Conservation (phyloP, 2,797 vertebrate genomes). For the Channallabes apus region DNA sequence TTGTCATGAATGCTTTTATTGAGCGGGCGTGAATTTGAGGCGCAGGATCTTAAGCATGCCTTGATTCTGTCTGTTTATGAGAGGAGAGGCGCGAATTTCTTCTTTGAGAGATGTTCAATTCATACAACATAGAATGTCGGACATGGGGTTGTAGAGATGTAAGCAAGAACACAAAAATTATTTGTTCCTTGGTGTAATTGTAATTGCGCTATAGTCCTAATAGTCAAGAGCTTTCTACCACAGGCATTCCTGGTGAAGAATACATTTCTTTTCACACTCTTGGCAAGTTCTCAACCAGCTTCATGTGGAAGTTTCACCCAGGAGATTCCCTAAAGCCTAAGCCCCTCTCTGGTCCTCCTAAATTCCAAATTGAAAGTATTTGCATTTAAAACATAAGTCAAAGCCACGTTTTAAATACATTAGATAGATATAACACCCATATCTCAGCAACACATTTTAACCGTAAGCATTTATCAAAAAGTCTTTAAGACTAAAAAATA, state of each 20-base stretch:
- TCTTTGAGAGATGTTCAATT: neutral
- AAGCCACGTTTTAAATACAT: neutral
- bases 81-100: slow-evolving; percentile 22
- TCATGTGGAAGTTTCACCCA: neutral
- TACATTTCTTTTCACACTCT: neutral
- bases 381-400: neutral
- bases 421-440: neutral
- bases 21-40: neutral
- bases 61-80: slow-evolving; percentile 23
- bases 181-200: neutral
- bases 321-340: neutral
- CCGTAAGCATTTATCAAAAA: neutral
- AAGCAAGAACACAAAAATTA: neutral
- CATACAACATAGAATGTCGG: neutral
- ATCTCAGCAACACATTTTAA: neutral
- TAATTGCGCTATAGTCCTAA: neutral
- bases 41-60: neutral
- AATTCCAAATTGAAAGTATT: neutral
- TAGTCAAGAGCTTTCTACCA: neutral
- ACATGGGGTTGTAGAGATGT: neutral
- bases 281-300: neutral
- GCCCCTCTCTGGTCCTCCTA: neutral
- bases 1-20: slow-evolving; percentile 10
- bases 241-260: neutral
- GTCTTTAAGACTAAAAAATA: neutral